phyloP scores from a whole-genome alignment of 2,113 vertebrate genomes.

The Eretmochelys imbricata region DNA sequence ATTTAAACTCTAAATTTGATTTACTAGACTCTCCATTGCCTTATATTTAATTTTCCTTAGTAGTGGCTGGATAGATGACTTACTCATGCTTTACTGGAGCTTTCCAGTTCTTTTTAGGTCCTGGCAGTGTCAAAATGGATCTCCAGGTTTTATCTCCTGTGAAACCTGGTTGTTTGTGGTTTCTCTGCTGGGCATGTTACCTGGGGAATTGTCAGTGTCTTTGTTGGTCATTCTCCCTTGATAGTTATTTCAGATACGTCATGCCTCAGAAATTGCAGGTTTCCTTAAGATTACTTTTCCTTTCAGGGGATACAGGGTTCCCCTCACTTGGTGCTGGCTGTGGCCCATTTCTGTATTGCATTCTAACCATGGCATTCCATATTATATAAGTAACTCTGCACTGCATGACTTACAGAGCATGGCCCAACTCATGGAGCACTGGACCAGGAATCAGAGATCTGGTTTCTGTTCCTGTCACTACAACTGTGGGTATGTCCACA shows the following conservation, averaged over 20 bases:
- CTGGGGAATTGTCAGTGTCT: fast-evolving
- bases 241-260: background rate
- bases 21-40: background rate
- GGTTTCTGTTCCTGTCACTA: background rate
- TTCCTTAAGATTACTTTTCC: background rate
- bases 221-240: background rate
- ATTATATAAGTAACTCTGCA: background rate
- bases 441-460: background rate
- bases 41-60: background rate
- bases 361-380: background rate
- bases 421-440: too few relatives aligned
- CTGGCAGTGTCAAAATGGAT: background rate
- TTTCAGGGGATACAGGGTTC: background rate
- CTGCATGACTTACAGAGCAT: too few relatives aligned
- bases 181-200: background rate
- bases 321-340: background rate
- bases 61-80: background rate
- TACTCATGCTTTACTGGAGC: background rate
- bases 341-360: background rate
- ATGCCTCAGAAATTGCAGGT: background rate
- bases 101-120: background rate
- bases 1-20: background rate
- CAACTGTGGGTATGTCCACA: background rate
- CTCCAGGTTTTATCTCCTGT: background rate
- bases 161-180: background rate